Evolutionary conservation across 1,140 invertebrate genomes (phyloP).

Genomic region (Zaprionus gabonicus): DNA sequence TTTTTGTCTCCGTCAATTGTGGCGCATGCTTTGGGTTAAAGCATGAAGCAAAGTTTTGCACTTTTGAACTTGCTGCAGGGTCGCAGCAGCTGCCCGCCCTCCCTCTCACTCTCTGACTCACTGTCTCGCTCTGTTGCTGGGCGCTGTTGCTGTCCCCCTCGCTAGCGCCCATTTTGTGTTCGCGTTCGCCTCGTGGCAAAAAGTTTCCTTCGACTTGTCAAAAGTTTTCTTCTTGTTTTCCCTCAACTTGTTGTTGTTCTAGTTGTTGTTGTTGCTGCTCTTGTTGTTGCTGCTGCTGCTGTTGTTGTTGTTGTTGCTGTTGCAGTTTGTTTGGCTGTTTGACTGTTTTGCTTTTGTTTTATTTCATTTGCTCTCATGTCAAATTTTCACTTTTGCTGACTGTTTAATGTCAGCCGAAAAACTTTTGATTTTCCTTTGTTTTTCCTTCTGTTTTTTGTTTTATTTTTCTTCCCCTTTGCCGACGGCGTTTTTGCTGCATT

Average conservation of each 20-base stretch:
- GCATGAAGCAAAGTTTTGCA: constrained; percentile 62
- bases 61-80: constrained; percentile 75
- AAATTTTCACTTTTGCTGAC: constrained; percentile 80
- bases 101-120: neutral
- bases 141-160: constrained; percentile 33
- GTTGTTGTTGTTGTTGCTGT: constrained; percentile 33
- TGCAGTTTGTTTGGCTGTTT: constrained; percentile 31
- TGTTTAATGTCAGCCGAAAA: constrained; percentile 66
- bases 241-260: constrained; percentile 4
- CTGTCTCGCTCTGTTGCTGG: neutral
- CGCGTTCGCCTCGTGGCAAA: constrained; percentile 40
- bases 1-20: constrained; percentile 14
- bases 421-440: constrained; percentile 27
- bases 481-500: too few species aligned
- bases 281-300: constrained; percentile 23
- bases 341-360: constrained; percentile 59
- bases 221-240: constrained; percentile 64
- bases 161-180: constrained; percentile 60
- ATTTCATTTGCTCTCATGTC: constrained; percentile 72
- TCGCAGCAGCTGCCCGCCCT: constrained; percentile 9
- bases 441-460: neutral
- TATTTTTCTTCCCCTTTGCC: neutral
- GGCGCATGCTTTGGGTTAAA: constrained; percentile 43
- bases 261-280: constrained; percentile 2
- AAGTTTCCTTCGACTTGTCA: constrained; percentile 76